Evolutionary conservation across 1,140 invertebrate species (phyloP), one percentile per base, ranked within the genome.

Genomic region (Hycleus phaleratus): DNA sequence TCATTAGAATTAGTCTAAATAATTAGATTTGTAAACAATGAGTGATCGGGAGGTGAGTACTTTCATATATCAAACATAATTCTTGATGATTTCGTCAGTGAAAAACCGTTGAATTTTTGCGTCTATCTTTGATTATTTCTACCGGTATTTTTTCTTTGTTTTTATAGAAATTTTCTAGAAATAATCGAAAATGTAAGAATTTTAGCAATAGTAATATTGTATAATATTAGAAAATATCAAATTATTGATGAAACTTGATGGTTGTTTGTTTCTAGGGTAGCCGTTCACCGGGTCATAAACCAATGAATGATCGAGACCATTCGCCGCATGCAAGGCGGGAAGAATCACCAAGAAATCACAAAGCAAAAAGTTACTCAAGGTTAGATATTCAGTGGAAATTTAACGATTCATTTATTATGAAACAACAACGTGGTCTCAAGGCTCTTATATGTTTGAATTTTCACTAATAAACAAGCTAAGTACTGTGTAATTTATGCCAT

Each of bases 341-440:
- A 46, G 68, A 72, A 48, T 71, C 69, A 9, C 69, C 69, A 42
- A 64, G 69, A 55, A 66, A 68, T 59, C 68, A 70, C 52, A 72
- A 71, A 58, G 60, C 56, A 25, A 69, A 69, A 58, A 67, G 68
- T 55, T 71, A 70, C 55, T 71, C 68, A 56, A 69, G 68, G 68
- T 71, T 63, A 65, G 49, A 18, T 26, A 42, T n/a, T 42, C 9
- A 2, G 40, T 42, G 9, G 11, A 32, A 32, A 32, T 5, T 32
- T 5, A 32, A 32, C 7, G 7, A 32, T 5, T 32, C 4, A 32
- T 5, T 32, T 32, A 32, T 32, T 32, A 7, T 7, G 7, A 32
- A 7, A 32, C 7, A 32, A 7, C 7, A 32, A 32, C 32, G 32
- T 7, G 7, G 32, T 32, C 1, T 32, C 32, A 32, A 32, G 32